Evolutionary conservation across 2,888 invertebrate genomes (phyloP), one percentile per base, ranked within the genome.

Genomic region (Metacarcinus magister): DNA sequence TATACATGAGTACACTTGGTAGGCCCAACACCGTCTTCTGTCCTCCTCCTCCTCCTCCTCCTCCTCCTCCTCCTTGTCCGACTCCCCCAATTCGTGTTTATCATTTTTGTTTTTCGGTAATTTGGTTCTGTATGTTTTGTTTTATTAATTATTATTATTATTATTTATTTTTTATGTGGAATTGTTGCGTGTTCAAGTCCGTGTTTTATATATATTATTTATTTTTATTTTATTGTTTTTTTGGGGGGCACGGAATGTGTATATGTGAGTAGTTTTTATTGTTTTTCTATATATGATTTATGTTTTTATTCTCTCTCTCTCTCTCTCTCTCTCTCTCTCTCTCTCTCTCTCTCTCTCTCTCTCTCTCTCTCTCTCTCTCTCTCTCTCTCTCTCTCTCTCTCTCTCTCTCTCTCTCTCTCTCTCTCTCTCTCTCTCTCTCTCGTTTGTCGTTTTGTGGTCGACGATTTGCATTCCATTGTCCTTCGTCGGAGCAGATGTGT

Each of bases 401-500:
- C 67, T 67, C 82, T 82, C 82, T 32, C 32, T 32, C 82, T 82
- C 82, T 32, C 32, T 32, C 82, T 82, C 82, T 32, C 82, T 82
- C 82, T 82, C 82, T 82, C 82, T 82, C 82, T 82, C 82, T 82
- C 82, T 82, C 82, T 82, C 48, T 16, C 95, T 95, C 92, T 95
- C 60, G 95, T 95, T 95, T 95, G 95, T 92, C 95, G 91, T 67
- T 95, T 95, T 95, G 95, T 32, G 92, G 95, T 95, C 92, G 75
- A 67, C 92, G 67, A 95, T 95, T 95, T 95, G 95, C 95, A 95
- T 95, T 46, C 92, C 95, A 92, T 43, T 82, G 92, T 92, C 92
- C 92, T 95, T 90, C 75, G 32, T 92, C 48, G 43, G 75, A 46
- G 92, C 95, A 92, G 95, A 92, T 95, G 95, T 95, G 92, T 92